Evolutionary conservation across 92 coral and sea anemone species (phyloP).

Genomic region (Muricea muricata): DNA sequence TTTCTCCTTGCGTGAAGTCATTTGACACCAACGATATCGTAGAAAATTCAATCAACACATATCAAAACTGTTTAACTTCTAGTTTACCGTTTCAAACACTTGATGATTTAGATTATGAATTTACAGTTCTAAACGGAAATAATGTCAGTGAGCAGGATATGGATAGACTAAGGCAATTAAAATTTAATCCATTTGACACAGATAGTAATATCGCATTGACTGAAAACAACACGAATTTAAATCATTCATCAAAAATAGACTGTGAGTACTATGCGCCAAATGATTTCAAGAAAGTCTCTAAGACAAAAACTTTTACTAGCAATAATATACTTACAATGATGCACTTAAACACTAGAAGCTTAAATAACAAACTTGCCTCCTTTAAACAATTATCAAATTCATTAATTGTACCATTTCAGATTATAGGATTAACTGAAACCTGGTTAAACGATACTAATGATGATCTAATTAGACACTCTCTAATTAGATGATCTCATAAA

Average conservation of each 20-base stretch:
- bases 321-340: not conserved
- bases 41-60: not conserved
- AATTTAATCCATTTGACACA: not conserved
- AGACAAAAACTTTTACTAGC: not conserved
- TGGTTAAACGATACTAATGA: slow-evolving; percentile 5
- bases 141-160: not conserved
- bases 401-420: not conserved
- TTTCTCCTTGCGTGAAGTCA: not conserved
- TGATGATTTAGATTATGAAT: not conserved
- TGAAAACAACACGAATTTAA: not conserved
- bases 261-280: not conserved
- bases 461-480: too few relatives aligned
- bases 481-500: too few relatives aligned
- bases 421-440: slow-evolving; percentile 10
- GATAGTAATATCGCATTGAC: slow-evolving; percentile 3
- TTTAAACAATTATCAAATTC: not conserved
- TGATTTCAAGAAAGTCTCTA: not conserved
- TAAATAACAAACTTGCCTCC: not conserved
- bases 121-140: not conserved
- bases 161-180: not conserved
- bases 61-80: not conserved
- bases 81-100: not conserved
- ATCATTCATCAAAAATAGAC: not conserved
- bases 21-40: not conserved
- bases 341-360: slow-evolving; percentile 6